phyloP scores from a whole-genome alignment of 2,888 invertebrate genomes.

The Pogonocherus hispidulus region DNA sequence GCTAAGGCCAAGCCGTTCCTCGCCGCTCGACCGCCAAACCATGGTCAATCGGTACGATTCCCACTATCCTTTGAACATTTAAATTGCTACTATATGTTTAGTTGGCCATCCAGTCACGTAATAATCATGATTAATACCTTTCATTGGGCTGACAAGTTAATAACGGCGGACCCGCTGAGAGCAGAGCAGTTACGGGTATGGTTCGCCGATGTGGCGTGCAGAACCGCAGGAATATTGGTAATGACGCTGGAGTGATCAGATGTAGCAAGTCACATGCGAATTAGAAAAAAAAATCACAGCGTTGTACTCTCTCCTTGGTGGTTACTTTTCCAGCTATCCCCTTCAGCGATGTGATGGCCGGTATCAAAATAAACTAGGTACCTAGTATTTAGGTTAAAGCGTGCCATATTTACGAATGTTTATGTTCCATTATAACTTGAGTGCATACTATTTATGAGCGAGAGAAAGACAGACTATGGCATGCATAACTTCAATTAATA shows the following conservation, averaged over 20 bases:
- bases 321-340: too few species aligned
- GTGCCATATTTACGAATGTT: too few species aligned
- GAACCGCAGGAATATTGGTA: neutral
- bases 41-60: slow-evolving; percentile 50
- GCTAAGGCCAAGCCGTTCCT: slow-evolving; percentile 51
- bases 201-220: neutral
- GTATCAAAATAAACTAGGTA: too few species aligned
- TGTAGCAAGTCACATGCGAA: too few species aligned
- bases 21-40: slow-evolving; percentile 51
- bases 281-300: too few species aligned
- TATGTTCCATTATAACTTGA: too few species aligned
- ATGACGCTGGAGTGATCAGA: neutral
- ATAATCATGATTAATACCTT: slow-evolving; percentile 24
- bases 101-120: slow-evolving; percentile 25
- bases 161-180: slow-evolving; percentile 1
- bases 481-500: too few species aligned
- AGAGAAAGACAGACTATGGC: too few species aligned
- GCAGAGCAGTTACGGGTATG: neutral
- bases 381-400: too few species aligned
- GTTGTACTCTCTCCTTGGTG: too few species aligned
- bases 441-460: too few species aligned
- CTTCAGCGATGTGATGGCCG: too few species aligned
- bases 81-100: slow-evolving; percentile 28
- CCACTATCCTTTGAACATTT: slow-evolving; percentile 32
- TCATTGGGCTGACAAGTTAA: slow-evolving; percentile 21